Percentiles rank a stretch among this genome's conserved stretches.
Evolutionary conservation across 1,140 invertebrate genomes (phyloP).

Genomic region (Drosophila arawakana): DNA sequence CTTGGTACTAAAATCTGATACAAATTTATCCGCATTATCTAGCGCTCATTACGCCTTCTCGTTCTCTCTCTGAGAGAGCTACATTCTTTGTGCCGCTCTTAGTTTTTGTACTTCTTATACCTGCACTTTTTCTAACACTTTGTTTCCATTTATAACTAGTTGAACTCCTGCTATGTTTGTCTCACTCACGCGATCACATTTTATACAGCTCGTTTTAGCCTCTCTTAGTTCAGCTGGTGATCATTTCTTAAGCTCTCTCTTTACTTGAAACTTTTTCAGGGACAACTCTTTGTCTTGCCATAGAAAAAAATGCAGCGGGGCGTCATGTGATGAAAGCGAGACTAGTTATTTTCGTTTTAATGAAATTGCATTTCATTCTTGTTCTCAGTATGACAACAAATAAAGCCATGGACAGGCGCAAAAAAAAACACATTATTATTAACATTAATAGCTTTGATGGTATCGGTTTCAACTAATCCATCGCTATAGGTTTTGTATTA

Average conservation of each 20-base stretch:
- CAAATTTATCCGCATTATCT: too few species aligned
- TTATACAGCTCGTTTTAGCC: too few species aligned
- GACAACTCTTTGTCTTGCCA: conserved; percentile 23
- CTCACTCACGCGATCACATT: too few species aligned
- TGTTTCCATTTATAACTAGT: too few species aligned
- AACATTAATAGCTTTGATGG: conserved; percentile 28
- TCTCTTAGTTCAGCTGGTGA: too few species aligned
- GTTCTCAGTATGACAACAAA: conserved; percentile 14
- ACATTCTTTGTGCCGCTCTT: too few species aligned
- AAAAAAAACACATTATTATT: conserved; percentile 23
- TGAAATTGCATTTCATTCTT: conserved; percentile 58
- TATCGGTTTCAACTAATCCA: conserved; percentile 40
- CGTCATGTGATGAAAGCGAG: conserved; percentile 55
- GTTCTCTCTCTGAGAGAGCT: too few species aligned
- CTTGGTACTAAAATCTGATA: too few species aligned
- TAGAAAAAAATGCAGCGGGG: conserved; percentile 16
- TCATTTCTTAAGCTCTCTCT: neutral
- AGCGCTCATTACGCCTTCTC: too few species aligned
- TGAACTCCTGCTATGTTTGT: too few species aligned
- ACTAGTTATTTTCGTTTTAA: conserved; percentile 57
- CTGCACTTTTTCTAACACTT: too few species aligned
- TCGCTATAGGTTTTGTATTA: conserved; percentile 40
- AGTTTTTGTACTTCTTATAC: too few species aligned
- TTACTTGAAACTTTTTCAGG: conserved; percentile 34
- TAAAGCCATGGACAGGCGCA: conserved; percentile 36